Conservation (phyloP, 2,888 invertebrate genomes). For the Apantesis nais region DNA sequence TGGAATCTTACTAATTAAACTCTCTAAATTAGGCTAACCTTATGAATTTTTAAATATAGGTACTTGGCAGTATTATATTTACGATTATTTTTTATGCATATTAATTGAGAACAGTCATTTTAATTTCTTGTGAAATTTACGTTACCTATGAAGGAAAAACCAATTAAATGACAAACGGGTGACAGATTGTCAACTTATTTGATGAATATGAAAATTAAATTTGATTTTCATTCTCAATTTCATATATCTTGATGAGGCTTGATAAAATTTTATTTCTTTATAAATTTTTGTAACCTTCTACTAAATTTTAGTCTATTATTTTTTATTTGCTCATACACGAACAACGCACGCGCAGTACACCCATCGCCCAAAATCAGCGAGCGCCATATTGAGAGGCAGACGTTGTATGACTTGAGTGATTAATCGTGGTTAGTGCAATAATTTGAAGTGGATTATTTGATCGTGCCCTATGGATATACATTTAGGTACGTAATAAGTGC, state of each 20-base stretch:
- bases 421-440: constrained; percentile 85
- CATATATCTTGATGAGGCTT: constrained; percentile 53
- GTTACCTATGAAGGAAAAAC: constrained; percentile 13
- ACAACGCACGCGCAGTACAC: constrained; percentile 85
- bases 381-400: constrained; percentile 92
- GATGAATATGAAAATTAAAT: constrained; percentile 77
- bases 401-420: constrained; percentile 87
- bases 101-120: neutral
- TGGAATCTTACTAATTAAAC: neutral
- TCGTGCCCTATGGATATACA: constrained; percentile 86
- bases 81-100: no score
- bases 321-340: constrained; percentile 76
- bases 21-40: neutral
- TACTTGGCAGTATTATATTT: neutral
- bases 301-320: constrained; percentile 63
- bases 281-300: constrained; percentile 54
- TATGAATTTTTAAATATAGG: neutral
- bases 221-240: constrained; percentile 63
- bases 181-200: constrained; percentile 69
- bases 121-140: neutral
- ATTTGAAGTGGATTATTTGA: constrained; percentile 84
- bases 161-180: constrained; percentile 41
- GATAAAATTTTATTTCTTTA: constrained; percentile 50
- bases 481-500: constrained; percentile 83
- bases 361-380: constrained; percentile 86